A percentile compares a stretch with the other conserved stretches of the same genome.
These are phyloP conservation scores for Eudyptes chrysolophus DNA, from an alignment of 2,113 vertebrate genomes.

Conservation along the genomic window DNA sequence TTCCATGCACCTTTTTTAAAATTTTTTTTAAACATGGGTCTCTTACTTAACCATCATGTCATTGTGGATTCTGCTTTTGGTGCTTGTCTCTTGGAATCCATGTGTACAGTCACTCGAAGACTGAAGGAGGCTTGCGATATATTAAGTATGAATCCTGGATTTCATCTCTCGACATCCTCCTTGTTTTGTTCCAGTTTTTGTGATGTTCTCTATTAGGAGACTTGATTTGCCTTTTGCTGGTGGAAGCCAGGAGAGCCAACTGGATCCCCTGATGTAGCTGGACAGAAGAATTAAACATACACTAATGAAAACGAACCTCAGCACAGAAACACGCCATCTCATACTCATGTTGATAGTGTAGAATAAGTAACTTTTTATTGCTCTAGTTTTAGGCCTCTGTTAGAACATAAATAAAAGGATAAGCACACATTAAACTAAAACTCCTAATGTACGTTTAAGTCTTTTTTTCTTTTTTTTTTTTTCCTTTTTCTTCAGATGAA, in stretches of 20 bases:
- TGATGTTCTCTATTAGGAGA: not conserved
- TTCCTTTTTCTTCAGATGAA: conserved; percentile 68
- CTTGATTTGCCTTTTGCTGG: not conserved
- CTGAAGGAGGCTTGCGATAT: not conserved
- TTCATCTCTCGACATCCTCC: not conserved
- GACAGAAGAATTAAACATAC: not conserved
- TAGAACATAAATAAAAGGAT: not conserved
- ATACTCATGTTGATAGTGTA: not conserved
- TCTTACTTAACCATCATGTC: not conserved
- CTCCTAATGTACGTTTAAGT: not conserved
- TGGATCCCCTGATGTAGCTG: not conserved
- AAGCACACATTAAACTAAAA: not conserved
- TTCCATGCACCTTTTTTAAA: not conserved
- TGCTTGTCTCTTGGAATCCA: not conserved
- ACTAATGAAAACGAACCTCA: not conserved
- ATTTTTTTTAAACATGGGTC: not conserved
- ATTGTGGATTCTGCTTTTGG: not conserved
- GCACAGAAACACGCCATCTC: not conserved
- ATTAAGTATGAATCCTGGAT: not conserved
- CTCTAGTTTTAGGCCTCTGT: not conserved
- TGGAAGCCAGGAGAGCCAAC: not conserved
- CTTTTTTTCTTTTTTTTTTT: not conserved
- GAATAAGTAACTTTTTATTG: not conserved
- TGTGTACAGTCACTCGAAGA: not conserved
- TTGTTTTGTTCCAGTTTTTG: not conserved